Percentiles rank a stretch among this genome's conserved stretches.
Evolutionary conservation across 2,113 vertebrate genomes (phyloP).

Genomic region (Rhinopomastus cyanomelas): DNA sequence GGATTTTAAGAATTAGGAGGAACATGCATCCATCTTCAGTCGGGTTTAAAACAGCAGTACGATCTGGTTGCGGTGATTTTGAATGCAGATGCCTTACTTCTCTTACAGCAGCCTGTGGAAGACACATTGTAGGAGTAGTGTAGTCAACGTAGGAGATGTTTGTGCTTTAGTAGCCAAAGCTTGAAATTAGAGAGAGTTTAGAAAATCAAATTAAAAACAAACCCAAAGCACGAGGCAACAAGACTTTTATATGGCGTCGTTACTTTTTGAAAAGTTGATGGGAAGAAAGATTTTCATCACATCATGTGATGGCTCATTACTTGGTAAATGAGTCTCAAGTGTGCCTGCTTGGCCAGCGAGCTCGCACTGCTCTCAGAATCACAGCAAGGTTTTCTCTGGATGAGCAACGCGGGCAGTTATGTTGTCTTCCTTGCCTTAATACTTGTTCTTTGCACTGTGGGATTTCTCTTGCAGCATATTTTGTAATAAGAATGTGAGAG

Average conservation of each 20-base stretch:
- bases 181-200: background rate
- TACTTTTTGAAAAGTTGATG: background rate
- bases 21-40: background rate
- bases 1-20: background rate
- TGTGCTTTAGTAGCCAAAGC: background rate
- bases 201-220: background rate
- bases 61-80: background rate
- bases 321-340: background rate
- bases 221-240: background rate
- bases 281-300: background rate
- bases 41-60: background rate
- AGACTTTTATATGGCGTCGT: background rate
- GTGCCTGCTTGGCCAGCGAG: background rate
- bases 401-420: background rate
- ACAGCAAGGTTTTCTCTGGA: conserved; percentile 19
- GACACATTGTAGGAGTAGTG: background rate
- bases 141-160: background rate
- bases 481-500: background rate
- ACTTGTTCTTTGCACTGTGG: background rate
- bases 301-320: background rate
- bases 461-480: background rate
- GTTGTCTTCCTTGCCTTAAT: background rate
- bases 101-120: background rate
- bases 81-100: background rate
- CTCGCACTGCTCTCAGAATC: conserved; percentile 16